Evolutionary conservation across 2,113 vertebrate genomes (phyloP).

Genomic region (Panthera leo): DNA sequence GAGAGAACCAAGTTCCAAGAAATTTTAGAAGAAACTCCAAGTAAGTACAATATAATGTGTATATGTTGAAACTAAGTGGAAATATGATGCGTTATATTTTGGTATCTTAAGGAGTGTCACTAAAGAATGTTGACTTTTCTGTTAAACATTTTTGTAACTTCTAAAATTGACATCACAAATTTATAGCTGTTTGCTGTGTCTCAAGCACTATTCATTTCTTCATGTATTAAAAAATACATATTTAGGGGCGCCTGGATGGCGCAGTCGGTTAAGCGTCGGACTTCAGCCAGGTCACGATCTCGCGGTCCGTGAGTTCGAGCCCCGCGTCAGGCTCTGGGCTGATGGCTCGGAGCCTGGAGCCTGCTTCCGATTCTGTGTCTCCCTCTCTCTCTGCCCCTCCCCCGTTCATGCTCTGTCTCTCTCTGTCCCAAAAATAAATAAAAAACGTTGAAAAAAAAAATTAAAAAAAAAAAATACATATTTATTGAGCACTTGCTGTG

Average conservation of each 20-base stretch:
- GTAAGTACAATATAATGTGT: conserved; percentile 84
- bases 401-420: too few relatives aligned
- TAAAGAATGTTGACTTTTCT: neutral
- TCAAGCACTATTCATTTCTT: neutral
- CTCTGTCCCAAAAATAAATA: too few relatives aligned
- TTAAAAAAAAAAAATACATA: neutral
- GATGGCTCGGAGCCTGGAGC: too few relatives aligned
- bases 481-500: neutral
- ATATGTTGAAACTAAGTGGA: neutral
- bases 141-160: neutral
- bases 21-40: conserved; percentile 93
- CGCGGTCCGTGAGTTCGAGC: too few relatives aligned
- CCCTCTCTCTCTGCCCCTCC: too few relatives aligned
- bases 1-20: conserved; percentile 94
- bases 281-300: too few relatives aligned
- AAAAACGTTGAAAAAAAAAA: too few relatives aligned
- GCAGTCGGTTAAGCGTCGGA: too few relatives aligned
- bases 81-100: neutral
- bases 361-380: too few relatives aligned
- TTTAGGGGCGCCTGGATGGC: neutral
- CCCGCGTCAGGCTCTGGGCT: too few relatives aligned
- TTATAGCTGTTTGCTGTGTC: neutral
- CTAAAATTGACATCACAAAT: neutral
- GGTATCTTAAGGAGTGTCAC: neutral
- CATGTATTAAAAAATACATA: neutral